Base-by-base conservation (phyloP, 2,888 invertebrate genomes). In the Hirtodrosophila duncani region DNA sequence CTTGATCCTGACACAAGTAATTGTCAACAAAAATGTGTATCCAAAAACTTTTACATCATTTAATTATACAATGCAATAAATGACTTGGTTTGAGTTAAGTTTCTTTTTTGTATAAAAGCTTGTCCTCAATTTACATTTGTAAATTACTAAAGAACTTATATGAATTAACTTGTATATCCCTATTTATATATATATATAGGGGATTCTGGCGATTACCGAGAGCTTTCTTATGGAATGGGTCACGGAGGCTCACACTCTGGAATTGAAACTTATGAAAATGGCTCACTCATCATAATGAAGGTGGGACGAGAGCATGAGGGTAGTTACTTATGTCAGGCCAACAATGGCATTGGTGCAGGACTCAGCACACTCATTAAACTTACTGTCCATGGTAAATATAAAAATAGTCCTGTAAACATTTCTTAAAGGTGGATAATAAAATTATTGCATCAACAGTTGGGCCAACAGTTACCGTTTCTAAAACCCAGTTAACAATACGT, bases 351-450 rank as follows among this genome's bases (percentile, higher is more conserved):
- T 45, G 91, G 91, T 0, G 88, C 89, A 2, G 90, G 89, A 21
- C 87, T 91, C 60, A 91, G 90, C 83, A 90, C 90, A 79, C 88
- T 91, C 50, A 89, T 91, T 37, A 89, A 89, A 43, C 85, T 91
- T 55, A 89, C 88, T 24, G 91, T 91, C 24, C 90, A 90, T 77
- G 90, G 91, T 90, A 87, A 81, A 78, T 23, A 4, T 1, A 8
- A 13, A 2, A 11, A 3, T 16, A n/a, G n/a, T n/a, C n/a, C n/a
- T n/a, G n/a, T 27, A 2, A 24, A 37, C 2, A 11, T 24, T 26
- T 3, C n/a, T n/a, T n/a, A n/a, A n/a, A n/a, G n/a, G n/a, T n/a
- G n/a, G n/a, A n/a, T n/a, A n/a, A n/a, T 2, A 16, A 3, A 16
- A 1, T 14, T 2, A 20, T 20, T 21, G 27, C 3, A 4, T 11